Evolutionary conservation across 1,140 invertebrate species (phyloP), one percentile per base, ranked within the genome.

Genomic region (Pseudomyrmex cubaensis): DNA sequence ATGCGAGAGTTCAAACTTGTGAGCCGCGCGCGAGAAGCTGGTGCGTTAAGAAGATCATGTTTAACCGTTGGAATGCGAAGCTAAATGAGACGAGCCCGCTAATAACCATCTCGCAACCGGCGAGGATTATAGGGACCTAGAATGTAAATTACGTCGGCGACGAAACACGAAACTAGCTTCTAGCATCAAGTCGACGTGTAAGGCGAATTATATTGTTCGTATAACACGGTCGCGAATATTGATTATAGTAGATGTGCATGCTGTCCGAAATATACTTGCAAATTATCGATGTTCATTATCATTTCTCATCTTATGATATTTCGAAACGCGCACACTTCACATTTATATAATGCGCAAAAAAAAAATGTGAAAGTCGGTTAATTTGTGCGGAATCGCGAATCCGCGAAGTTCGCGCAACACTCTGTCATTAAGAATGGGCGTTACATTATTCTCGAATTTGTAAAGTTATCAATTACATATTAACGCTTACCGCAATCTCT

Each of bases 31-130:
- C 44, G 12, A 78, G 15, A 70, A 5, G 20, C 35, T 48, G 15
- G 13, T 4, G 50, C 13, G 13, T 69, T 69, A 69, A 52, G n/a
- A 50, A 52, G 48, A 78, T 67, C 35, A 44, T 69, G 35, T 46
- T 35, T 57, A 69, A 78, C 44, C 0, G 25, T 46, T 5, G 35
- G 12, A 52, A 61, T 59, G 15, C 52, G 10, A 66, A 77, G 15
- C 10, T 48, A 25, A 59, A 25, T 48, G 54, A 35, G 5, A 48
- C 20, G 15, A n/a, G 46, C 1, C 1, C 50, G 48, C 61, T 80
- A 70, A 70, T 80, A 59, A 69, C 15, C 56, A 48, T 25, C 1
- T 59, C 44, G 54, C 54, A 59, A 59, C 15, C 20, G 35, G 35
- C 17, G 12, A 35, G 3, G 2, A 78, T 77, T 57, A 66, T 76